Percentiles rank a stretch among this genome's conserved stretches.
These are phyloP conservation scores for Planiliza haematocheilus DNA, from an alignment of 2,113 vertebrate genomes.

Conservation along the genomic window DNA sequence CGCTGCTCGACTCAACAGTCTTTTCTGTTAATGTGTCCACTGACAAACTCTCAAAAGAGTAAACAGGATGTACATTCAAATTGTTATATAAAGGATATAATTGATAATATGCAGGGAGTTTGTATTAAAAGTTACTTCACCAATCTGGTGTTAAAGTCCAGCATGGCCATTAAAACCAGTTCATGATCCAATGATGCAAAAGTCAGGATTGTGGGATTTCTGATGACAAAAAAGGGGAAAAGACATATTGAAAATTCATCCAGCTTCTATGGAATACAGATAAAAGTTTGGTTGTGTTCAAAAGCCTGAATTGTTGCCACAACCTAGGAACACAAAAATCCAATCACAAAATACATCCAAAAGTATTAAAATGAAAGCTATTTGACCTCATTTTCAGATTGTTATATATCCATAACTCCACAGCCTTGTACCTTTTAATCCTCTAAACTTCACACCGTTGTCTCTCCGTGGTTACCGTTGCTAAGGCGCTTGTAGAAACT, in stretches of 20 bases:
- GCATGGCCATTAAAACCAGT: slow-evolving; percentile 40
- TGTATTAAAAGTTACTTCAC: slow-evolving; percentile 48
- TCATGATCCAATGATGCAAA: slow-evolving; percentile 54
- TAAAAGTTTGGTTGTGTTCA: slow-evolving; percentile 44
- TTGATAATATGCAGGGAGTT: slow-evolving; percentile 52
- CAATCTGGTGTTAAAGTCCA: slow-evolving; percentile 59
- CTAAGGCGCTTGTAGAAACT: slow-evolving; percentile 96
- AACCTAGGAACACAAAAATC: slow-evolving; percentile 30
- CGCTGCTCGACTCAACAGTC: slow-evolving; percentile 30
- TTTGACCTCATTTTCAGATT: slow-evolving; percentile 63
- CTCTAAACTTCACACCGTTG: slow-evolving; percentile 88
- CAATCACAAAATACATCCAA: slow-evolving; percentile 33
- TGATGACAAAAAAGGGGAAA: not conserved
- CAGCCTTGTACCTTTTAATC: not conserved
- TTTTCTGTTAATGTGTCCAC: slow-evolving; percentile 27
- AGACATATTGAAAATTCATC: slow-evolving; percentile 28
- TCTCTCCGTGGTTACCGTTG: slow-evolving; percentile 95
- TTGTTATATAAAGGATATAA: slow-evolving; percentile 61
- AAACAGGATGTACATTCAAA: slow-evolving; percentile 69
- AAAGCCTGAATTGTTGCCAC: slow-evolving; percentile 31
- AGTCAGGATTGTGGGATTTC: slow-evolving; percentile 12
- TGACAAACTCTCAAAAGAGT: slow-evolving; percentile 24
- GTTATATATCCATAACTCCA: slow-evolving; percentile 17
- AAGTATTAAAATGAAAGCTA: slow-evolving; percentile 68
- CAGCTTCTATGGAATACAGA: slow-evolving; percentile 37